phyloP scores from a whole-genome alignment of 2,888 invertebrate genomes.

The Ephialtes manifestator region DNA sequence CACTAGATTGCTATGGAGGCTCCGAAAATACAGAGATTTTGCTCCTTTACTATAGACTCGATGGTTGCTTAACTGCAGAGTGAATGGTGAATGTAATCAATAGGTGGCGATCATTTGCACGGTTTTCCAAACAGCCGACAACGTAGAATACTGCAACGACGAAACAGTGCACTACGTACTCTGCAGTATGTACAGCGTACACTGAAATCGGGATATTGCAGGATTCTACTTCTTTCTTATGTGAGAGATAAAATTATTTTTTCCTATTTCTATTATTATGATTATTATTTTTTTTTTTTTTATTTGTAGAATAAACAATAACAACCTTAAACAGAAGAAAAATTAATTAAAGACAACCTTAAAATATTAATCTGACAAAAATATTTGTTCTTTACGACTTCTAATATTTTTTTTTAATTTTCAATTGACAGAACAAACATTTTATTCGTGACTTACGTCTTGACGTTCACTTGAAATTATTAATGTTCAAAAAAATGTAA shows the following conservation, averaged over 20 bases:
- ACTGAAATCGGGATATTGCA: conserved; percentile 19
- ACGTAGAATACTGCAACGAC: conserved; percentile 45
- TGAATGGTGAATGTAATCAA: conserved; percentile 21
- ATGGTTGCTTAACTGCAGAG: neutral
- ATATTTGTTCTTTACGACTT: too few species aligned
- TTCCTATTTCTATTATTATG: neutral
- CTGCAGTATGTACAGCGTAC: neutral
- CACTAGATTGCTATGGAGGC: neutral
- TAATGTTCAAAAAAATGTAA: too few species aligned
- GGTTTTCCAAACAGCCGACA: conserved; percentile 33
- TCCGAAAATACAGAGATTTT: neutral
- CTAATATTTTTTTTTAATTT: too few species aligned
- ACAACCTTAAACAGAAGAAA: too few species aligned
- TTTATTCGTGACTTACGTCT: too few species aligned
- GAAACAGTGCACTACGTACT: neutral
- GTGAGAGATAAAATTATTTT: neutral
- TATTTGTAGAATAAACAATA: too few species aligned
- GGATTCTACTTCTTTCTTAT: neutral
- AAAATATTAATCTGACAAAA: too few species aligned
- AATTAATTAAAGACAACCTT: too few species aligned
- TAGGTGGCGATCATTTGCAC: conserved; percentile 40
- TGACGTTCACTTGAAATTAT: too few species aligned
- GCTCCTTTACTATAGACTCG: neutral
- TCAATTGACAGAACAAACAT: too few species aligned
- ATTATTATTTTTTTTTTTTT: too few species aligned